Base-by-base conservation (phyloP, 2,113 vertebrate genomes). In the Rostratula benghalensis region DNA sequence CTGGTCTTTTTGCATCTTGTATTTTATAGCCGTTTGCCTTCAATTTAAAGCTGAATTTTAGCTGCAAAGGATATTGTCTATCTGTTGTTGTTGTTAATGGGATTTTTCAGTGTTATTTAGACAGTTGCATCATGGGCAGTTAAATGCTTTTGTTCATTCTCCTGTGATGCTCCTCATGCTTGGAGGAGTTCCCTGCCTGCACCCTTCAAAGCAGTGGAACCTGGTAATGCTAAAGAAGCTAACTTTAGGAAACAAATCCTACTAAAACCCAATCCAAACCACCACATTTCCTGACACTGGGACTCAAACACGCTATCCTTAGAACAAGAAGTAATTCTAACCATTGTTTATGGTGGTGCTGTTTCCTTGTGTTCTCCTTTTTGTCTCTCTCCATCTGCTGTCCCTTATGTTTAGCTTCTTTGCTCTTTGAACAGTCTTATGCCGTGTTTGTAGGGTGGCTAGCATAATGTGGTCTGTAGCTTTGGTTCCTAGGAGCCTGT, bases 311-410 rank as follows among this genome's bases (percentile, higher is more conserved):
- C n/a, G 33, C 51, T 39, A 48, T 91, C 30, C 64, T 82, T 87
- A 59, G 48, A 81, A 81, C 46, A 69, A 81, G 64, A 87, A 37
- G n/a, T 60, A 53, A 48, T 84, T 87, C 80, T 56, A 56, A 53
- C 73, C 6, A 1, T 91, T 94, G 83, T 71, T 94, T 78, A 63
- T 92, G 60, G 64, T 89, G 33, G 24, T 80, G 75, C n/a, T 77
- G 54, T 80, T 95, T 90, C 82, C 76, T 86, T 90, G 71, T 67
- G 45, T 83, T 94, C 87, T 93, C 75, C 59, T 87, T 91, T 88
- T 83, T 83, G 89, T 87, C 35, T 75, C 23, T 87, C 54, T 93
- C 83, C 71, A 63, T 94, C 91, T 95, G 71, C 73, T 96, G 63
- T 50, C 71, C 82, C 25, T 90, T 91, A 73, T 73, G 91, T 89